phyloP scores from a whole-genome alignment of 2,888 invertebrate species.

The Cephalotes varians region DNA sequence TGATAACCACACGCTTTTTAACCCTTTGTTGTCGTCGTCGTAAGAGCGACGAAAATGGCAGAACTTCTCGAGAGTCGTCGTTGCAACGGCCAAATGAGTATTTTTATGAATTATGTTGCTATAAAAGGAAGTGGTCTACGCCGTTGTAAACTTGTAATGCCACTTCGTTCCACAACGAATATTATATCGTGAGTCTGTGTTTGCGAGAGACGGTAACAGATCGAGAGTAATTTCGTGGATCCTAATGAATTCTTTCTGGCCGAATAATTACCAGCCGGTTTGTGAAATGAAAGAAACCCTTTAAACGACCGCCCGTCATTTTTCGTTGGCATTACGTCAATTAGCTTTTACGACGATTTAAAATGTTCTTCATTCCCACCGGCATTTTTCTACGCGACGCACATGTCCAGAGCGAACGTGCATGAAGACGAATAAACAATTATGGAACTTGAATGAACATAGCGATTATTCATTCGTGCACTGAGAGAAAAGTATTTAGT shows the following conservation, averaged over 20 bases:
- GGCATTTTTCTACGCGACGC: neutral
- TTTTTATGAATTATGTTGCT: constrained; percentile 41
- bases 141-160: constrained; percentile 8
- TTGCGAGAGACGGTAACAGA: constrained; percentile 5
- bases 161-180: neutral
- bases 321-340: neutral
- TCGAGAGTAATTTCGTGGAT: constrained; percentile 18
- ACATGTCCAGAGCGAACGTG: neutral
- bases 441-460: neutral
- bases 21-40: constrained; percentile 23
- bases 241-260: constrained; percentile 41
- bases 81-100: constrained; percentile 11
- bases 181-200: constrained; percentile 7
- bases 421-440: neutral
- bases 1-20: constrained; percentile 17
- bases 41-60: constrained; percentile 24
- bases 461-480: neutral
- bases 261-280: neutral
- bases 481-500: no score
- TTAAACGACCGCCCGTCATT: neutral
- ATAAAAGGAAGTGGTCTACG: constrained; percentile 27
- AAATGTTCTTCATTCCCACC: neutral
- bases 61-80: neutral
- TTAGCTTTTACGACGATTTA: constrained; percentile 20
- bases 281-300: neutral